Percentiles rank a stretch among this genome's conserved stretches.
These are phyloP conservation scores for Sphaerodactylus townsendi DNA, from an alignment of 2,113 vertebrate species.

Conservation along the genomic window DNA sequence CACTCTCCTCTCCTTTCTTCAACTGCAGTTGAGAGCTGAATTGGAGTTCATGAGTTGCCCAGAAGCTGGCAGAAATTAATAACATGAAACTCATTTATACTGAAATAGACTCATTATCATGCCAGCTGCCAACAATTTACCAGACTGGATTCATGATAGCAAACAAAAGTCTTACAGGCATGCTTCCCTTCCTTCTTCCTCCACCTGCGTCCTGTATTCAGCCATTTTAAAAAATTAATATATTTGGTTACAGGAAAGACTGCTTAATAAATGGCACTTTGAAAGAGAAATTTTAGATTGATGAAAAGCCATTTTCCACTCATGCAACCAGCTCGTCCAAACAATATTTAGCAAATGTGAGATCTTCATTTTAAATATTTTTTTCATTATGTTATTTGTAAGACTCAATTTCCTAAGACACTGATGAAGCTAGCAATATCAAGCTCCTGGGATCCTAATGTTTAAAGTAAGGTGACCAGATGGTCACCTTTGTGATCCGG, in stretches of 20 bases:
- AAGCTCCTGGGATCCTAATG: not conserved
- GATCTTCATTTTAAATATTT: not conserved
- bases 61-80: constrained; percentile 75
- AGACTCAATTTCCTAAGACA: not conserved
- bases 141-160: constrained; percentile 64
- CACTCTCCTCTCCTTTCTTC: constrained; percentile 42
- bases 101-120: constrained; percentile 75
- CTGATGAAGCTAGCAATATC: not conserved
- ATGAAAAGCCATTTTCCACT: not conserved
- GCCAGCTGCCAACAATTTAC: constrained; percentile 75
- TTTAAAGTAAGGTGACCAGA: too few species aligned
- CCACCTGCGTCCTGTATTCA: constrained; percentile 60
- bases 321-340: not conserved
- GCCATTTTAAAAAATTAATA: not conserved
- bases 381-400: not conserved
- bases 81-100: constrained; percentile 74
- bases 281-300: not conserved
- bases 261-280: not conserved
- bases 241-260: not conserved
- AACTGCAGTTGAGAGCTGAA: constrained; percentile 64
- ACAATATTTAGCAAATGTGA: not conserved
- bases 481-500: too few species aligned
- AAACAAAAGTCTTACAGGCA: constrained; percentile 58
- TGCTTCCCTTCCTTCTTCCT: constrained; percentile 33
- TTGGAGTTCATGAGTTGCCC: constrained; percentile 68